Evolutionary conservation across 2,888 invertebrate species (phyloP).

Genomic region (Caenorhabditis sp.): DNA sequence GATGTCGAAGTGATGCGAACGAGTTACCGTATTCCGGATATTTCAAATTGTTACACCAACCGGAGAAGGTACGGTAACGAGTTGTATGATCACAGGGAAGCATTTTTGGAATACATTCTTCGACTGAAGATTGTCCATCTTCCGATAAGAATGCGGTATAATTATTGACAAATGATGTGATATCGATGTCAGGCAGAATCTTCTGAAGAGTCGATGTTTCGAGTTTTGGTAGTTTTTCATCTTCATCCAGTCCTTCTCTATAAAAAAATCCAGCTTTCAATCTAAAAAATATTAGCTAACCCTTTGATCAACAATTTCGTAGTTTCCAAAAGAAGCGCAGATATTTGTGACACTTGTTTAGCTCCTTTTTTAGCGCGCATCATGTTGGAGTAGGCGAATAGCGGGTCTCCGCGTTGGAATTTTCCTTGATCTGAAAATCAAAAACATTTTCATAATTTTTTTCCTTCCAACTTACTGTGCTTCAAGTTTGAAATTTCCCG

Average conservation of each 20-base stretch:
- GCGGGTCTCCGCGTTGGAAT: constrained; percentile 64
- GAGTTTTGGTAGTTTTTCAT: constrained; percentile 62
- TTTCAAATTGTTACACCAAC: constrained; percentile 83
- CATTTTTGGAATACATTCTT: constrained; percentile 66
- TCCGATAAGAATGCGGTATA: constrained; percentile 66
- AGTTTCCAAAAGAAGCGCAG: constrained; percentile 65
- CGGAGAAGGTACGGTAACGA: constrained; percentile 83
- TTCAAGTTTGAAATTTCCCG: constrained; percentile 62
- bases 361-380: constrained; percentile 64
- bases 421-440: constrained; percentile 63
- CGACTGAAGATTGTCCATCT: constrained; percentile 48
- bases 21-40: constrained; percentile 67
- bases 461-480: constrained; percentile 41
- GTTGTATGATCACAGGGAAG: constrained; percentile 71
- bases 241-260: constrained; percentile 60
- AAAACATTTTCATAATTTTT: too few relatives aligned
- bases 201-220: constrained; percentile 64
- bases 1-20: constrained; percentile 64
- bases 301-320: constrained; percentile 66
- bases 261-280: constrained; percentile 2
- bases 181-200: constrained; percentile 58
- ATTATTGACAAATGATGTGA: constrained; percentile 65
- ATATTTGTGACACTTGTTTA: constrained; percentile 60
- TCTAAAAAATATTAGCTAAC: constrained; percentile 16
- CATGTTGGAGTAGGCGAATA: constrained; percentile 64